phyloP scores from a whole-genome alignment of 64 coral and sea anemone species.

The Actinia tenebrosa region DNA sequence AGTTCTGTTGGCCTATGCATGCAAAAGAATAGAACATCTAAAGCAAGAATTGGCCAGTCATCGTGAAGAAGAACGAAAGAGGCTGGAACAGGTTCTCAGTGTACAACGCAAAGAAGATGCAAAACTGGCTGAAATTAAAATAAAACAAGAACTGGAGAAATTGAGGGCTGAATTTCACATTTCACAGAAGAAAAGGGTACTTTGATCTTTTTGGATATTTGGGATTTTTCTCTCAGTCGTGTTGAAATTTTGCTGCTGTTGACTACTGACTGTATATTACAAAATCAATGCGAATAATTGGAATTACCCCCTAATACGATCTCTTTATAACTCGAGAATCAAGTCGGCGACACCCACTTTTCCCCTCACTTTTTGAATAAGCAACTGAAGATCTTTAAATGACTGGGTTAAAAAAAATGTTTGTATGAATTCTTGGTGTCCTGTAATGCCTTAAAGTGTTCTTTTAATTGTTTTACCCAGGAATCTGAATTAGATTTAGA shows the following conservation, averaged over 20 bases:
- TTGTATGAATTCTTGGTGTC: too few species aligned
- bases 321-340: too few species aligned
- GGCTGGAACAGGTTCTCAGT: slow-evolving; percentile 68
- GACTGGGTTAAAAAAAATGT: too few species aligned
- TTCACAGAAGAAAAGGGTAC: slow-evolving; percentile 67
- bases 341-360: too few species aligned
- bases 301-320: too few species aligned
- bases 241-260: not conserved
- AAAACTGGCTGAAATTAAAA: slow-evolving; percentile 75
- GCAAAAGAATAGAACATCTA: slow-evolving; percentile 75
- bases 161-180: slow-evolving; percentile 68
- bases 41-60: slow-evolving; percentile 57
- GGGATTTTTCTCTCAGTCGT: too few species aligned
- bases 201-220: not conserved
- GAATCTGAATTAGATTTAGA: slow-evolving; percentile 59
- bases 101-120: slow-evolving; percentile 73
- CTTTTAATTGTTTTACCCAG: slow-evolving; percentile 28
- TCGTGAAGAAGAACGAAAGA: slow-evolving; percentile 66
- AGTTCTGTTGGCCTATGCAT: slow-evolving; percentile 89
- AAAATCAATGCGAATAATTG: too few species aligned
- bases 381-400: too few species aligned
- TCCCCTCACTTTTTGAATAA: too few species aligned
- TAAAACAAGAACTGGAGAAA: slow-evolving; percentile 87
- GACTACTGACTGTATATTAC: too few species aligned
- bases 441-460: too few species aligned